These are phyloP conservation scores for Cyclophora punctaria DNA, from an alignment of 2,888 invertebrate genomes.

Conservation along the genomic window DNA sequence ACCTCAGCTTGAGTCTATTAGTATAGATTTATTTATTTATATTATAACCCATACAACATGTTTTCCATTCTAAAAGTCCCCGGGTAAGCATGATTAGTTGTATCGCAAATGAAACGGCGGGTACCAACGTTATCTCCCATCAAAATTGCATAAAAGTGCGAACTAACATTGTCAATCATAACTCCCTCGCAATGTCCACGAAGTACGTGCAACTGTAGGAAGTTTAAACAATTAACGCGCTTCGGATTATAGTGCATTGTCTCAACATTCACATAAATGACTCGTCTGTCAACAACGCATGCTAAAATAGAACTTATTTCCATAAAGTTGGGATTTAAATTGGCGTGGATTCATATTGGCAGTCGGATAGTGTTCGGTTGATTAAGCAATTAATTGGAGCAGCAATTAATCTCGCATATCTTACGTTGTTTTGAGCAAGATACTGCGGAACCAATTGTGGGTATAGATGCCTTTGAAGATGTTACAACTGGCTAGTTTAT, in stretches of 20 bases:
- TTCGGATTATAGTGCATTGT: not conserved
- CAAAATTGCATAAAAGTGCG: too few relatives aligned
- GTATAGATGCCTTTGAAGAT: not conserved
- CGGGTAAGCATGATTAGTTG: too few relatives aligned
- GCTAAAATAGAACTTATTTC: slow-evolving; percentile 1
- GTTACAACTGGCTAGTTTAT: too few relatives aligned
- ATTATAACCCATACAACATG: too few relatives aligned
- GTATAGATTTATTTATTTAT: too few relatives aligned
- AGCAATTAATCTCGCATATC: slow-evolving; percentile 19
- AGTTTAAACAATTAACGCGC: not conserved
- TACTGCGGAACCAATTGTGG: slow-evolving; percentile 10
- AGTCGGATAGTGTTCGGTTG: slow-evolving; percentile 15
- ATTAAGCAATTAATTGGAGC: slow-evolving; percentile 22
- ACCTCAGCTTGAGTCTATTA: too few relatives aligned
- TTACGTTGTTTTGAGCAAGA: slow-evolving; percentile 4
- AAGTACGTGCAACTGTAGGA: not conserved
- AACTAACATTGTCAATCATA: too few relatives aligned
- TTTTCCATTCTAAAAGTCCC: too few relatives aligned
- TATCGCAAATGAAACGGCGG: too few relatives aligned
- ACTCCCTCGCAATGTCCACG: too few relatives aligned
- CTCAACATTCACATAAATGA: not conserved
- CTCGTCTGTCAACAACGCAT: not conserved
- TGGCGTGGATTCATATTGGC: slow-evolving; percentile 1
- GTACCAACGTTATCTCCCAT: too few relatives aligned
- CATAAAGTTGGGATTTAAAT: slow-evolving; percentile 1